Percentiles rank a stretch among this genome's conserved stretches.
Conservation (phyloP, 2,888 invertebrate species). For the Sinhomidia bicolor region DNA sequence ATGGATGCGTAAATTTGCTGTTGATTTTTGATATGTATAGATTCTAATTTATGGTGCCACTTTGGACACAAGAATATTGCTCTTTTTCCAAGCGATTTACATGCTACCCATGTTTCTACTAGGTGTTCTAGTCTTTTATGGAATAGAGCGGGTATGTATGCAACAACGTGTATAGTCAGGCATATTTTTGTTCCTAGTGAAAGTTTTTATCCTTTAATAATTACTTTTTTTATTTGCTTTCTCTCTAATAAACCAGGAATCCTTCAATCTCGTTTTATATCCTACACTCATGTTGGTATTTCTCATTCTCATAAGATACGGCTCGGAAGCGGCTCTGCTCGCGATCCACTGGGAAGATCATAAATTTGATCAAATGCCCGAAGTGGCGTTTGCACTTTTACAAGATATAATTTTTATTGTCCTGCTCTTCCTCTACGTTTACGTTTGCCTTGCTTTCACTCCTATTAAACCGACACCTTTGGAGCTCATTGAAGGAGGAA, state of each 20-base stretch:
- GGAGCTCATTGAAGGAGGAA: conserved; percentile 59
- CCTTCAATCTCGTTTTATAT: conserved; percentile 68
- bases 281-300: conserved; percentile 71
- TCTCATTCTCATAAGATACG: conserved; percentile 69
- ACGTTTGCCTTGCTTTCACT: conserved; percentile 65
- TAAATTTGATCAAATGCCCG: conserved; percentile 64
- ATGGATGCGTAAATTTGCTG: conserved; percentile 56
- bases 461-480: conserved; percentile 64
- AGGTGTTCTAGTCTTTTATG: conserved; percentile 68
- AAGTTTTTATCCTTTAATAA: background rate
- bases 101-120: conserved; percentile 74
- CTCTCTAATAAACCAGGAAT: conserved; percentile 52
- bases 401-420: conserved; percentile 64
- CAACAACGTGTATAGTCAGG: too few relatives aligned
- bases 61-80: conserved; percentile 68
- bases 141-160: conserved; percentile 71
- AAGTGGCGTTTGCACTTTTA: conserved; percentile 53
- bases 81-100: conserved; percentile 74
- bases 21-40: conserved; percentile 31
- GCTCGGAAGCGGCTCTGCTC: conserved; percentile 65
- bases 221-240: conserved; percentile 32
- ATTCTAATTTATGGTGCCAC: conserved; percentile 71
- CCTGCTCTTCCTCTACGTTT: conserved; percentile 65
- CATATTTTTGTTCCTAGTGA: too few relatives aligned
- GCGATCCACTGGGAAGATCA: conserved; percentile 70